Percentiles rank a stretch among this genome's conserved stretches.
These are phyloP conservation scores for Tenthredo livida DNA, from an alignment of 2,888 invertebrate species.

Conservation along the genomic window DNA sequence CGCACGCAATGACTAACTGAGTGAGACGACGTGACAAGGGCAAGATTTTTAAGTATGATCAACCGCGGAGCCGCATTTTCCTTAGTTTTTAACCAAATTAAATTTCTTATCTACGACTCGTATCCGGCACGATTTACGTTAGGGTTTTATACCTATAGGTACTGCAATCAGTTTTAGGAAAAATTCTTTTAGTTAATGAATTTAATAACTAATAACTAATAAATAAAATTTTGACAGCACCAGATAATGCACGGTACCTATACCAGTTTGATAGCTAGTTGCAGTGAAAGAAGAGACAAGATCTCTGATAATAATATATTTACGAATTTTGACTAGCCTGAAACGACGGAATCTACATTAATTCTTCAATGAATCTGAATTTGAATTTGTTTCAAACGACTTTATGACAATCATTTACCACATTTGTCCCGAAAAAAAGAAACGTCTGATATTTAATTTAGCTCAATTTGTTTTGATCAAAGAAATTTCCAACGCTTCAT, in stretches of 20 bases:
- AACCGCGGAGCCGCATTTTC: not conserved
- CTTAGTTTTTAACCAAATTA: constrained; percentile 41
- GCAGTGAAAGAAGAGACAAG: not conserved
- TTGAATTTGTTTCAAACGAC: not conserved
- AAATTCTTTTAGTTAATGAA: constrained; percentile 21
- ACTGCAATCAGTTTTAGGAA: not conserved
- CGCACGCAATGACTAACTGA: constrained; percentile 24
- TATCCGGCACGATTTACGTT: constrained; percentile 31
- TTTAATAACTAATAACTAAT: constrained; percentile 28
- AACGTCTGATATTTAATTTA: not conserved
- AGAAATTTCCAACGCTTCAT: not conserved
- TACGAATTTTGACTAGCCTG: not conserved
- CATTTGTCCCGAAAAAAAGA: not conserved
- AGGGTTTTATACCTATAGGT: not conserved
- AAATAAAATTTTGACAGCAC: not conserved
- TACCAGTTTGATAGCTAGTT: not conserved
- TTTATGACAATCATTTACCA: not conserved
- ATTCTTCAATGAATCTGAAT: not conserved
- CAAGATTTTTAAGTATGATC: constrained; percentile 31
- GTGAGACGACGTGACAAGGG: constrained; percentile 1
- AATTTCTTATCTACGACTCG: constrained; percentile 30
- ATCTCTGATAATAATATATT: not conserved
- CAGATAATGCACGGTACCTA: not conserved
- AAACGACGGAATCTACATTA: not conserved
- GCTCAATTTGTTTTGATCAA: constrained; percentile 3